These are phyloP conservation scores for Eumaeus atala DNA, from an alignment of 1,140 invertebrate species.

Conservation along the genomic window DNA sequence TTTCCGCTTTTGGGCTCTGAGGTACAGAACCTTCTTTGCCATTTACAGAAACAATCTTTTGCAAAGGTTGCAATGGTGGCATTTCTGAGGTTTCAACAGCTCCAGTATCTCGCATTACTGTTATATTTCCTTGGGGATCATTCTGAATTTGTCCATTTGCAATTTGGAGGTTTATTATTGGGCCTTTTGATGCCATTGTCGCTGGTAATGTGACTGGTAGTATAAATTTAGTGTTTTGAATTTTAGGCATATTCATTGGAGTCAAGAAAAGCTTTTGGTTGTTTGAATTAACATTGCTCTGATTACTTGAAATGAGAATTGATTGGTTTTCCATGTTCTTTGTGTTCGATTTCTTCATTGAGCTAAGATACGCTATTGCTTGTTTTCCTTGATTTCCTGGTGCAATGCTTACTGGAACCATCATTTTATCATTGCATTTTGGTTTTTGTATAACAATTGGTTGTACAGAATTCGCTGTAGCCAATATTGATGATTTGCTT, in stretches of 20 bases:
- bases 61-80: constrained; percentile 59
- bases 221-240: constrained; percentile 65
- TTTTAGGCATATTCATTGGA: constrained; percentile 67
- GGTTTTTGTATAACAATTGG: constrained; percentile 71
- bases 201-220: constrained; percentile 62
- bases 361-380: constrained; percentile 58
- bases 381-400: constrained; percentile 49
- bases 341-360: constrained; percentile 54
- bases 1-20: constrained; percentile 52
- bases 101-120: constrained; percentile 63
- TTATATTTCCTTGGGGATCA: constrained; percentile 70
- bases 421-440: constrained; percentile 60
- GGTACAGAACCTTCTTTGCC: constrained; percentile 48
- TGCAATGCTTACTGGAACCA: constrained; percentile 65
- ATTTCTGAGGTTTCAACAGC: constrained; percentile 49
- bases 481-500: constrained; percentile 57
- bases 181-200: constrained; percentile 66
- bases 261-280: constrained; percentile 70
- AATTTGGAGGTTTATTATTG: constrained; percentile 71
- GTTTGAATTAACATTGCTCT: constrained; percentile 49
- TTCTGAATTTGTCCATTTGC: constrained; percentile 72
- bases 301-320: constrained; percentile 65
- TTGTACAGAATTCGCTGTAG: constrained; percentile 53
- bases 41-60: constrained; percentile 47
- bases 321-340: constrained; percentile 64